Evolutionary conservation across 92 coral and sea anemone species (phyloP), one percentile per base, ranked within the genome.

Genomic region (Bergia puertoricense): DNA sequence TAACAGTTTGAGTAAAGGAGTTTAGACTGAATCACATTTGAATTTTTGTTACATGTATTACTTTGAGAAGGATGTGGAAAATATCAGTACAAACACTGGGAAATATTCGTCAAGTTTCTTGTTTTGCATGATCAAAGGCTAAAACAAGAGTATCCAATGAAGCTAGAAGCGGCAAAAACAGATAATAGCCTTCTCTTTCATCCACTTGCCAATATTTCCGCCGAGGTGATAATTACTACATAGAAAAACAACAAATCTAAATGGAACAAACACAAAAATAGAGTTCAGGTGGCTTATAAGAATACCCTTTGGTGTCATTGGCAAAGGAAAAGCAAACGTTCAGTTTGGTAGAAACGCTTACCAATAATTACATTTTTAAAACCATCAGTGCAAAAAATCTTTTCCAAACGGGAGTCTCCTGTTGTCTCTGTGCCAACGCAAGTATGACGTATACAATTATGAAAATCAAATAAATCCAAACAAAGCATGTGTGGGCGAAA

Each of bases 401-500:
- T 16, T 23, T 22, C 23, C 3, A 62, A 62, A 62, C 68, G 68
- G 7, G 23, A 62, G 7, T 62, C 69, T 18, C 4, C 69, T 3
- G 69, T 56, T 15, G 18, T 56, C 14, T 56, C 10, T 56, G 7
- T 56, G 10, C 14, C 65, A 56, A 56, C 4, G 14, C 73, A 6
- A 16, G 73, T 7, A 4, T 73, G 77, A 73, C 41, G 77, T 73
- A 15, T 73, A 73, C 77, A 30, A 11, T 36, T 73, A 8, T 73
- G 44, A 73, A 73, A 73, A 73, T 20, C 74, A n/a, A 69, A 69
- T 69, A 36, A n/a, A 69, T 11, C 77, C 8, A 73, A 73, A 73
- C 75, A 71, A 71, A 71, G 13, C 75, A 37, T 20, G 16, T 10
- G 41, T 73, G 43, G n/a, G 43, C 43, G 42, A 73, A 36, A 73